phyloP scores from a whole-genome alignment of 2,797 vertebrate genomes.

The Philypnodon macrostomus region DNA sequence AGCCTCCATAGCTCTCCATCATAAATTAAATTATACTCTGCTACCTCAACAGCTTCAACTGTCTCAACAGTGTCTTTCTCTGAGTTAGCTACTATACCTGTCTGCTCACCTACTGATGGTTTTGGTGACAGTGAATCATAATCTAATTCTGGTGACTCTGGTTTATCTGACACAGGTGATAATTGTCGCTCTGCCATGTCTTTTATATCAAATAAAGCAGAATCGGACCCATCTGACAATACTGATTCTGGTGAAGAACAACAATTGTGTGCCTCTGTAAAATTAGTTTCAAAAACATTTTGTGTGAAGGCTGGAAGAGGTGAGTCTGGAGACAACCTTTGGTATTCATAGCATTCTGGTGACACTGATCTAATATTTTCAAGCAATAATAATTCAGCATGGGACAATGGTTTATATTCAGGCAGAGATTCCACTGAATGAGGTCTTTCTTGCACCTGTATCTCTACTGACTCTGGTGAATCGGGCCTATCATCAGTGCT shows the following conservation, averaged over 20 bases:
- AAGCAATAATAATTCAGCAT: constrained; percentile 12
- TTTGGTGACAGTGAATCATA: background rate
- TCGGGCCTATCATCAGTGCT: constrained; percentile 20
- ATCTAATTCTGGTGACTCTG: constrained; percentile 36
- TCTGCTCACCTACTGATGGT: constrained; percentile 3
- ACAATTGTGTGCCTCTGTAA: background rate
- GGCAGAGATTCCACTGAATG: constrained; percentile 32
- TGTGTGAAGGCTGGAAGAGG: constrained; percentile 44
- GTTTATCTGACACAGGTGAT: constrained; percentile 35
- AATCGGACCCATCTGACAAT: constrained; percentile 17
- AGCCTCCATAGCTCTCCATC: constrained; percentile 56
- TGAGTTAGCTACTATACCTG: constrained; percentile 3
- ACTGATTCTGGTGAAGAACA: constrained; percentile 32
- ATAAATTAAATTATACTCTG: constrained; percentile 41
- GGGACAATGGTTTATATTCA: constrained; percentile 38
- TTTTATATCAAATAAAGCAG: constrained; percentile 12
- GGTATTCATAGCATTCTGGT: constrained; percentile 41
- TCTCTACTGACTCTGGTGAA: constrained; percentile 42
- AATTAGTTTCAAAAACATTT: constrained; percentile 14
- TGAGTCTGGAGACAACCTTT: constrained; percentile 41
- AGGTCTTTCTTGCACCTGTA: constrained; percentile 23
- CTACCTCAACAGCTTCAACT: constrained; percentile 3
- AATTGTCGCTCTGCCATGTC: constrained; percentile 10
- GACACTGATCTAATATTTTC: constrained; percentile 29
- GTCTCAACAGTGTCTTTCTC: constrained; percentile 20